phyloP scores from a whole-genome alignment of 2,113 vertebrate species.

The Mionectes macconnelli region DNA sequence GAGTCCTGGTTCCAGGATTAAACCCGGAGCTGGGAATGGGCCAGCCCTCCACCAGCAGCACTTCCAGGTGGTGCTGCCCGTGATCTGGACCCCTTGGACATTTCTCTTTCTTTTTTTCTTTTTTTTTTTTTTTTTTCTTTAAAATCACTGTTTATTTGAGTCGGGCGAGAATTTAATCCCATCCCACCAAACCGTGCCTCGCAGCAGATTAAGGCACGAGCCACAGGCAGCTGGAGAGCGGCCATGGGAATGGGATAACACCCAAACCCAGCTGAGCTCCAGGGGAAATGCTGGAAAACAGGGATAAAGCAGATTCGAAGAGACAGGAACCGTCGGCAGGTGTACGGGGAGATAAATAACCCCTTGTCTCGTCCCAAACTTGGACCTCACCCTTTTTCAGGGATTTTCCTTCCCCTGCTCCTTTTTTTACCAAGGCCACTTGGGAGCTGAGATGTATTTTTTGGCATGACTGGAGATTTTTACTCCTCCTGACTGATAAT shows the following conservation, averaged over 20 bases:
- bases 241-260: not conserved
- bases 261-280: not conserved
- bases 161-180: not conserved
- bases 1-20: not conserved
- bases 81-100: not conserved
- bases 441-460: not conserved
- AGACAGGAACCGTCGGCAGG: not conserved
- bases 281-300: not conserved
- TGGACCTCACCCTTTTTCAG: not conserved
- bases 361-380: not conserved
- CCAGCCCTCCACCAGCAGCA: accelerated
- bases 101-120: not conserved
- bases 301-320: not conserved
- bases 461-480: slow-evolving; percentile 24
- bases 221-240: not conserved
- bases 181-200: not conserved
- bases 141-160: not conserved
- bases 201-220: not conserved
- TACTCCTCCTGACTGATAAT: not conserved
- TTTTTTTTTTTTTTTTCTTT: not conserved
- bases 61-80: not conserved
- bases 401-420: accelerated
- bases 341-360: not conserved
- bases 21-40: accelerated
- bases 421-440: slow-evolving; percentile 28